These are phyloP conservation scores for Bergia puertoricense DNA, from an alignment of 92 coral and sea anemone species.

Conservation along the genomic window DNA sequence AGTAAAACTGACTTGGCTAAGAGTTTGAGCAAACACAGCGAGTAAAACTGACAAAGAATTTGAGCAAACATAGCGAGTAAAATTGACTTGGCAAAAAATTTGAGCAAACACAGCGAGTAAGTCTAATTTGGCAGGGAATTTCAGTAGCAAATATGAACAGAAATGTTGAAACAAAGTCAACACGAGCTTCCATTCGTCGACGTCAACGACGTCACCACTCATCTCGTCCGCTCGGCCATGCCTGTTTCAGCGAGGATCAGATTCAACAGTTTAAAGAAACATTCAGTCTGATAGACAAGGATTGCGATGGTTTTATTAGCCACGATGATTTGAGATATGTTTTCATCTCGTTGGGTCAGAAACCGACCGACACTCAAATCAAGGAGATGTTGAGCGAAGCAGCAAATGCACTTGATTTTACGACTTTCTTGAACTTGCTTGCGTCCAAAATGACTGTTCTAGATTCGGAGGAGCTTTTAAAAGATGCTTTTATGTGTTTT, in stretches of 20 bases:
- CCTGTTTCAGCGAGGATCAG: constrained; percentile 59
- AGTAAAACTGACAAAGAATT: too few species aligned
- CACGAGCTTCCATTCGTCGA: not conserved
- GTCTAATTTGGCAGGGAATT: too few species aligned
- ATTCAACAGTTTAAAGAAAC: constrained; percentile 63
- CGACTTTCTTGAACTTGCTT: constrained; percentile 67
- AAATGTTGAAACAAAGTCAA: not conserved
- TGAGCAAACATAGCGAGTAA: too few species aligned
- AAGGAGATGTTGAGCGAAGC: constrained; percentile 68
- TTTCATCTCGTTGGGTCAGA: constrained; percentile 71
- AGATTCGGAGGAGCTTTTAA: constrained; percentile 66
- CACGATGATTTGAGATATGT: constrained; percentile 57
- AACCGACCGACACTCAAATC: constrained; percentile 60
- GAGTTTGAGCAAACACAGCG: too few species aligned
- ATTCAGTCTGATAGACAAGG: constrained; percentile 74
- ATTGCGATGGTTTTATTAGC: constrained; percentile 71
- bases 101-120: too few species aligned
- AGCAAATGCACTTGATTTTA: constrained; percentile 53
- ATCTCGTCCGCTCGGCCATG: constrained; percentile 1
- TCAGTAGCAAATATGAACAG: not conserved
- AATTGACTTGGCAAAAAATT: too few species aligned
- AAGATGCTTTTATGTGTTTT: constrained; percentile 71
- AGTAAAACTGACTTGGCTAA: too few species aligned
- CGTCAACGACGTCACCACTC: constrained; percentile 10
- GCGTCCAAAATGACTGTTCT: constrained; percentile 62